These are phyloP conservation scores for Cepaea nemoralis DNA, from an alignment of 1,140 invertebrate genomes.

Conservation along the genomic window DNA sequence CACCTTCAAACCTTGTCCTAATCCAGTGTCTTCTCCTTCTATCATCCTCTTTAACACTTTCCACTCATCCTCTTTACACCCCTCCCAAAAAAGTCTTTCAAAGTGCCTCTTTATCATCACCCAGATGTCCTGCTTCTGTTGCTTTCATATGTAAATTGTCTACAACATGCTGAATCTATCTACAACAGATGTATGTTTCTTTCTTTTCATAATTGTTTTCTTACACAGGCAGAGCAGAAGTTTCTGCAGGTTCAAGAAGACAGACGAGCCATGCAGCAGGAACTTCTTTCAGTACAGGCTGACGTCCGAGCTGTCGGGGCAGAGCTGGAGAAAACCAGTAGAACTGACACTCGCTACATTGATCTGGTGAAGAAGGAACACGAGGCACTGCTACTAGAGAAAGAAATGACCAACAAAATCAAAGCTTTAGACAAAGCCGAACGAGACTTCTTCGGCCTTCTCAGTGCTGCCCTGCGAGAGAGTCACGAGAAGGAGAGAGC, in stretches of 20 bases:
- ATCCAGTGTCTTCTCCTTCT: too few species aligned
- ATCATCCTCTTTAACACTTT: too few species aligned
- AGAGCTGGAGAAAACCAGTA: constrained; percentile 79
- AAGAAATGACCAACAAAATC: constrained; percentile 65
- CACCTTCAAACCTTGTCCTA: too few species aligned
- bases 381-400: constrained; percentile 70
- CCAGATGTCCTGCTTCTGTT: too few species aligned
- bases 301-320: constrained; percentile 78
- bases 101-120: too few species aligned
- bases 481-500: constrained; percentile 82
- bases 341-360: constrained; percentile 80
- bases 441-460: constrained; percentile 78
- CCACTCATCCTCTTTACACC: too few species aligned
- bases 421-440: constrained; percentile 73
- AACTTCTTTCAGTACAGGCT: constrained; percentile 75
- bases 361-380: constrained; percentile 75
- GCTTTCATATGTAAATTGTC: too few species aligned
- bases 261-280: constrained; percentile 75
- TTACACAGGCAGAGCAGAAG: constrained; percentile 74
- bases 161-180: too few species aligned
- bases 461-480: constrained; percentile 80
- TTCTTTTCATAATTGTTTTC: constrained; percentile 40
- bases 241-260: constrained; percentile 78
- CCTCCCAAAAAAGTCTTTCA: too few species aligned
- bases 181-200: too few species aligned